These are phyloP conservation scores for Empidonax alnorum DNA, from an alignment of 2,113 vertebrate species.

Conservation along the genomic window DNA sequence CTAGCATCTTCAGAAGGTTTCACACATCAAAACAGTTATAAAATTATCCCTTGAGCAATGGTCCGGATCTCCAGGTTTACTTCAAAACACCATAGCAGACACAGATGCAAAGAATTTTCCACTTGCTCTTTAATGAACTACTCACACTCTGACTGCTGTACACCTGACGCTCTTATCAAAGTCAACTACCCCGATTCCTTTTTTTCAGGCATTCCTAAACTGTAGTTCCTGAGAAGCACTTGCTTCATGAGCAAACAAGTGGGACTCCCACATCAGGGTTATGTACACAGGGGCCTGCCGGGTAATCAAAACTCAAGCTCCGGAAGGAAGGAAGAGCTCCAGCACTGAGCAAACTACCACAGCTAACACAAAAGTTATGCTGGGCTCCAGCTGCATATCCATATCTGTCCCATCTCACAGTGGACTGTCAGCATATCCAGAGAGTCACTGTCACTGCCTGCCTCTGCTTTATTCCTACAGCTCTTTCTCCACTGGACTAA, in stretches of 20 bases:
- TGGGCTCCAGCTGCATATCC: not conserved
- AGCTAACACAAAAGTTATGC: not conserved
- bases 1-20: not conserved
- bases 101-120: not conserved
- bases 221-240: not conserved
- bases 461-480: not conserved
- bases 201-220: not conserved
- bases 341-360: not conserved
- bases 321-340: not conserved
- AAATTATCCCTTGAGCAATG: not conserved
- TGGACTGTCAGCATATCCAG: fast-evolving
- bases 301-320: not conserved
- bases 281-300: not conserved
- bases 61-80: not conserved
- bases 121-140: slow-evolving; percentile 19
- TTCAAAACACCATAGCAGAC: not conserved
- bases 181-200: not conserved
- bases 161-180: not conserved
- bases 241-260: not conserved
- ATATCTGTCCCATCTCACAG: not conserved
- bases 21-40: not conserved
- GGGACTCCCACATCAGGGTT: not conserved
- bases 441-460: not conserved
- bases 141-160: not conserved
- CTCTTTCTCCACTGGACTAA: not conserved